Conservation (phyloP, 2,113 vertebrate genomes). For the Callospermophilus lateralis region DNA sequence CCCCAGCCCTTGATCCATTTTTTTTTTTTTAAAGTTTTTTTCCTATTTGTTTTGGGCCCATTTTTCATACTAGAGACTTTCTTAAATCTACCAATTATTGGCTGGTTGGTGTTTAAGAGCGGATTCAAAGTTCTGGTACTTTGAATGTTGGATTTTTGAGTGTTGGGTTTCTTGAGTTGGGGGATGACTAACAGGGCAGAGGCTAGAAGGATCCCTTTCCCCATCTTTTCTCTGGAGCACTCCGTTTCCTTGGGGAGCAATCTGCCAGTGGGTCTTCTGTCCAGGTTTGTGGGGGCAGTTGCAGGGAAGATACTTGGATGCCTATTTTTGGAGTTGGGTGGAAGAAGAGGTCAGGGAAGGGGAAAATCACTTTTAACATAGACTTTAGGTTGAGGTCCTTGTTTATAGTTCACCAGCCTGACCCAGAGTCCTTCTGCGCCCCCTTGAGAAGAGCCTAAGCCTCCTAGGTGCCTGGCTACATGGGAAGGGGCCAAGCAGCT, state of each 20-base stretch:
- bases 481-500: not conserved
- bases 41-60: not conserved
- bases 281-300: not conserved
- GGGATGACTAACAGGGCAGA: not conserved
- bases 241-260: not conserved
- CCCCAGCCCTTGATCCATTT: too few species aligned
- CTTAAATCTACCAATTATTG: not conserved
- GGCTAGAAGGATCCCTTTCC: too few species aligned
- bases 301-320: not conserved
- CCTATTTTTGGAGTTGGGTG: not conserved
- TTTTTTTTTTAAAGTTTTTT: not conserved
- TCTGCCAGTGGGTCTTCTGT: not conserved
- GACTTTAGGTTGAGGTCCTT: not conserved
- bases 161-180: not conserved
- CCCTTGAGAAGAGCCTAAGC: not conserved
- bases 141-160: not conserved
- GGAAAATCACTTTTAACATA: not conserved
- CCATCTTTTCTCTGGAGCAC: not conserved
- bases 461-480: not conserved
- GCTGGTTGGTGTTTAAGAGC: not conserved
- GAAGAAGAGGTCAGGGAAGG: not conserved
- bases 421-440: not conserved
- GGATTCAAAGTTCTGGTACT: not conserved
- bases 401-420: rapidly evolving
- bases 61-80: not conserved